Conservation (phyloP, 2,797 vertebrate genomes). For the Muraenolepis orangiensis region DNA sequence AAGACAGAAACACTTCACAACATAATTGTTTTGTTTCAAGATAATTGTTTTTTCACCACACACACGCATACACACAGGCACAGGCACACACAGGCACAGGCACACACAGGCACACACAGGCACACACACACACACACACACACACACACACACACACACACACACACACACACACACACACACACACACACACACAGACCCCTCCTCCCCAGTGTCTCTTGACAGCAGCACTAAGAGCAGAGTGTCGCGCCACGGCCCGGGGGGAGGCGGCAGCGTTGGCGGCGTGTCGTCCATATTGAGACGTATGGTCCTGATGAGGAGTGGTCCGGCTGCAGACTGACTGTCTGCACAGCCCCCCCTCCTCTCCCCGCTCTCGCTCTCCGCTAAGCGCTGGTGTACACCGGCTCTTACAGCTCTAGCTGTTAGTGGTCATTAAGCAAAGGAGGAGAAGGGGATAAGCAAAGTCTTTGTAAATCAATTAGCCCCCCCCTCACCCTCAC, state of each 20-base stretch:
- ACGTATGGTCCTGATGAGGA: slow-evolving; percentile 76
- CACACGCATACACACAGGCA: neutral
- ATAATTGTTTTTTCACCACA: neutral
- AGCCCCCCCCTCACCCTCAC: slow-evolving; percentile 49
- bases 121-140: neutral
- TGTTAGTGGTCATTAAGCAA: slow-evolving; percentile 83
- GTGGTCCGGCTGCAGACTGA: slow-evolving; percentile 67
- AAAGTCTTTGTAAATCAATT: slow-evolving; percentile 81
- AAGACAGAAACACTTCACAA: neutral
- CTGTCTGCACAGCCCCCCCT: slow-evolving; percentile 69
- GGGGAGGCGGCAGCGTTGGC: too few species aligned
- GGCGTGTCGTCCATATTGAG: slow-evolving; percentile 75
- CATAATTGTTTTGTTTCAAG: neutral
- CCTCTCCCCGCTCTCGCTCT: slow-evolving; percentile 48
- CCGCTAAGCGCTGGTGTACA: slow-evolving; percentile 8
- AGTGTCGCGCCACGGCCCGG: slow-evolving; percentile 63
- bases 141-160: slow-evolving; percentile 3
- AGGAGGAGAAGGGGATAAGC: slow-evolving; percentile 78
- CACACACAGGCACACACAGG: neutral
- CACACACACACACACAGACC: slow-evolving; percentile 17
- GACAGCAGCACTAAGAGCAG: slow-evolving; percentile 72
- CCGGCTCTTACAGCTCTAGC: slow-evolving; percentile 79
- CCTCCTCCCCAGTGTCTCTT: slow-evolving; percentile 64
- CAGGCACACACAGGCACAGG: neutral
- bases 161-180: slow-evolving; percentile 3